Evolutionary conservation across 2,888 invertebrate species (phyloP), one percentile per base, ranked within the genome.

Genomic region (Folsomia candida): DNA sequence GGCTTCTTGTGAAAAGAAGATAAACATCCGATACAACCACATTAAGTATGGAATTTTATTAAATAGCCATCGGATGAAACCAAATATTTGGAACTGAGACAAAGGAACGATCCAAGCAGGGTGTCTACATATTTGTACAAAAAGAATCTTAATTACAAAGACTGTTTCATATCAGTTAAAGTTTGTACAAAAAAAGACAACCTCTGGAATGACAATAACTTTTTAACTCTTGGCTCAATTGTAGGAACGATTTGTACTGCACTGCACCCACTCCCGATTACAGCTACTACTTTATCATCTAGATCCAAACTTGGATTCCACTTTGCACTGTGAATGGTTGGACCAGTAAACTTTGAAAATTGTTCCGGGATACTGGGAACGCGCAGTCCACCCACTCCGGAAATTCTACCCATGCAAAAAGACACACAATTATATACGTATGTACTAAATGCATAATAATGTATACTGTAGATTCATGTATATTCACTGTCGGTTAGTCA

Each of bases 181-280:
- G 37, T 37, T 14, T 27, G n/a, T n/a, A n/a, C n/a, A n/a, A n/a
- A n/a, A n/a, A n/a, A n/a, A n/a, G n/a, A n/a, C n/a, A 54, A 68
- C 72, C 70, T 72, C 67, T 78, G 78, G 60, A 72, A 78, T 2
- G 69, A 70, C 6, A 66, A 68, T 2, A 78, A 65, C 27, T 67
- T 69, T 60, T 74, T 70, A 0, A 77, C 78, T 54, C 71, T 62
- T 20, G 67, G 66, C 2, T 64, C 76, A 51, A 78, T 74, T 18
- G 51, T 57, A 3, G 76, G 76, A 61, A 78, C 72, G 22, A 78
- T 73, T 71, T 78, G 78, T 4, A 76, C 70, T 0, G 76, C 78
- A 66, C 70, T 72, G 2, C 76, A 73, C 18, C 78, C 78, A 24
- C 67, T 74, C 0, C 78, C 78, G 66, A 78, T 64, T 1, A 78